These are phyloP conservation scores for Folsomia candida DNA, from an alignment of 2,888 invertebrate genomes.

Conservation along the genomic window DNA sequence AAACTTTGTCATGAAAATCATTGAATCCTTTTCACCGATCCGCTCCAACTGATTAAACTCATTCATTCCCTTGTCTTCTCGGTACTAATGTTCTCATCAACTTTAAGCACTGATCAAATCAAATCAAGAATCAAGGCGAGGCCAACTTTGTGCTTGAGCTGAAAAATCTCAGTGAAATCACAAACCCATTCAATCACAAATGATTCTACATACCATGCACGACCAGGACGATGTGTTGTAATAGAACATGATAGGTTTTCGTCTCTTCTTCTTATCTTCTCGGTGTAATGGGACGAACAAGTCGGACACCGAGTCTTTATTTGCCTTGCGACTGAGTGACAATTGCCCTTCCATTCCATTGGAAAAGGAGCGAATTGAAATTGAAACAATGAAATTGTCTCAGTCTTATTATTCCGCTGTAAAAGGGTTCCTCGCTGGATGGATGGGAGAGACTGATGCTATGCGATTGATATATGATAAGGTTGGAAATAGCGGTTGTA, in stretches of 20 bases:
- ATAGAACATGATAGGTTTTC: too few relatives aligned
- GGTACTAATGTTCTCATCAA: not conserved
- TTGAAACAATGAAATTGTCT: not conserved
- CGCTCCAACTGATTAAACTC: conserved; percentile 8
- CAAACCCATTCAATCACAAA: too few relatives aligned
- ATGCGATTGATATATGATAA: too few relatives aligned
- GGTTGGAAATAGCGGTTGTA: too few relatives aligned
- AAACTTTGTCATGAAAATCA: not conserved
- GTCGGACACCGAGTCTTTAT: not conserved
- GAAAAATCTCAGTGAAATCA: too few relatives aligned
- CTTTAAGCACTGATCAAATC: not conserved
- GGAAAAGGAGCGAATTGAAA: not conserved
- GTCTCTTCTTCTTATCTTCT: too few relatives aligned
- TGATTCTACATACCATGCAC: too few relatives aligned
- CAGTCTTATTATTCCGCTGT: not conserved
- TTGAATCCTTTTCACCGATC: not conserved
- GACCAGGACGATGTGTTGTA: too few relatives aligned
- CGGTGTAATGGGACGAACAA: too few relatives aligned
- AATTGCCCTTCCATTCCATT: not conserved
- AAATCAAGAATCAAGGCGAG: not conserved
- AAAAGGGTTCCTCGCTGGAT: not conserved
- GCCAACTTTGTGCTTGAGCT: too few relatives aligned
- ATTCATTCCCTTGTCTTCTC: not conserved
- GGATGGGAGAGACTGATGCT: not conserved
- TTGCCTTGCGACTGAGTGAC: not conserved